phyloP scores from a whole-genome alignment of 2,797 vertebrate species.

The Pempheris klunzingeri region DNA sequence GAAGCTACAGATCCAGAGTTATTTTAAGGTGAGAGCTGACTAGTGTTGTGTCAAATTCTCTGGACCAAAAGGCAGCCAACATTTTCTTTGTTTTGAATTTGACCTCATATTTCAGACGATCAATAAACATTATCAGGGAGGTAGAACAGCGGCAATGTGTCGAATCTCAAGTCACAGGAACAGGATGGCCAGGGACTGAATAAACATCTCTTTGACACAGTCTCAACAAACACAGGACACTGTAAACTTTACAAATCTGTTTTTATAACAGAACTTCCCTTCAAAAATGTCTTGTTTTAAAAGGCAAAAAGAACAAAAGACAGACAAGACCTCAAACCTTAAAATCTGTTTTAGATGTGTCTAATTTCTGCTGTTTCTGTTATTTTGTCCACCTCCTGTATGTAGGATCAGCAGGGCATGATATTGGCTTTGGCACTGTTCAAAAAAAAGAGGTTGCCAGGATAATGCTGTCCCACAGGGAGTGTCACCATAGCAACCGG shows the following conservation, averaged over 20 bases:
- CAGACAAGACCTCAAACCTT: too few species aligned
- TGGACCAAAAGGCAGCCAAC: not conserved
- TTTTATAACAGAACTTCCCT: not conserved
- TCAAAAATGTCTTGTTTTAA: not conserved
- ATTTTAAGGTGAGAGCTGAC: slow-evolving; percentile 32
- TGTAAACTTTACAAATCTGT: not conserved
- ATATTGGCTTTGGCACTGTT: not conserved
- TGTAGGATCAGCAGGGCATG: not conserved
- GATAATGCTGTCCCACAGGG: slow-evolving; percentile 22
- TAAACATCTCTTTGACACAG: not conserved
- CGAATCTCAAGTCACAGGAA: slow-evolving; percentile 13
- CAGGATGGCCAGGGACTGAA: not conserved
- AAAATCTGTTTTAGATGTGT: not conserved
- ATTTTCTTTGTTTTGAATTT: not conserved
- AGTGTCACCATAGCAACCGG: slow-evolving; percentile 67
- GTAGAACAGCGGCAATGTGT: not conserved
- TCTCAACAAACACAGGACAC: slow-evolving; percentile 29
- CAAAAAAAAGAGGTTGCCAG: slow-evolving; percentile 12
- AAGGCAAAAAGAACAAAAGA: too few species aligned
- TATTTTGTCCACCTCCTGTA: slow-evolving; percentile 11
- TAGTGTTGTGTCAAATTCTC: not conserved
- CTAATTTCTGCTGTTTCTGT: not conserved
- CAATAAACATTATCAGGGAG: slow-evolving; percentile 1
- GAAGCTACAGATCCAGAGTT: slow-evolving; percentile 16
- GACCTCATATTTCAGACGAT: not conserved